phyloP scores from a whole-genome alignment of 2,797 vertebrate genomes.

The Phrynocephalus forsythii region DNA sequence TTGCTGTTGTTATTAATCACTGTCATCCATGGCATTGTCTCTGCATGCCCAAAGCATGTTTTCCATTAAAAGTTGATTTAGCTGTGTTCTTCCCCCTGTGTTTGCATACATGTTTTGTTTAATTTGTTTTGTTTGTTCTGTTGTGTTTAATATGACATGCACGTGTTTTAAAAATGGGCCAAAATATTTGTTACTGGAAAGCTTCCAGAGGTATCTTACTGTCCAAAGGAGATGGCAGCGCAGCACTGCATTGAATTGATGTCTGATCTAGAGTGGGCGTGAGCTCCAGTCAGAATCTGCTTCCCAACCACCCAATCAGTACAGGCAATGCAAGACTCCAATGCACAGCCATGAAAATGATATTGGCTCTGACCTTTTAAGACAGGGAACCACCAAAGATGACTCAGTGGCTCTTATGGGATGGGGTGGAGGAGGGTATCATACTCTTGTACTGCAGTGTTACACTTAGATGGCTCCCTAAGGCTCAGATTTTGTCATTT shows the following conservation, averaged over 20 bases:
- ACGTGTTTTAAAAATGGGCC: conserved; percentile 68
- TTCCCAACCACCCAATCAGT: not conserved
- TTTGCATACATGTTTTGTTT: conserved; percentile 69
- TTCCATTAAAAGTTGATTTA: conserved; percentile 79
- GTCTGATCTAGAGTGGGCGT: not conserved
- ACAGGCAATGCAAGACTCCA: not conserved
- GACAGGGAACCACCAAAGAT: not conserved
- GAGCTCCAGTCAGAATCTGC: no score
- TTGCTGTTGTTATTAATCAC: conserved; percentile 71
- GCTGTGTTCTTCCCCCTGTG: conserved; percentile 72
- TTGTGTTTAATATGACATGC: conserved; percentile 75
- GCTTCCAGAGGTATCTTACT: conserved; percentile 60
- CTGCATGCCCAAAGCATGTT: conserved; percentile 81
- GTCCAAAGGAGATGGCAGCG: not conserved
- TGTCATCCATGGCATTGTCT: conserved; percentile 74
- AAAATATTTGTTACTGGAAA: conserved; percentile 66
- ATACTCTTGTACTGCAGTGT: not conserved
- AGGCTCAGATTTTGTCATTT: not conserved
- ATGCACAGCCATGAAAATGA: not conserved
- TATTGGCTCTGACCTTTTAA: not conserved
- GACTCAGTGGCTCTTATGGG: not conserved
- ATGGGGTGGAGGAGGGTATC: not conserved
- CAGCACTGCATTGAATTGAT: not conserved
- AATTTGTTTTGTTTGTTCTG: conserved; percentile 70
- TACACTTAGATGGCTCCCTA: not conserved